Evolutionary conservation across 2,113 vertebrate species (phyloP).

Genomic region (Coreoperca whiteheadi): DNA sequence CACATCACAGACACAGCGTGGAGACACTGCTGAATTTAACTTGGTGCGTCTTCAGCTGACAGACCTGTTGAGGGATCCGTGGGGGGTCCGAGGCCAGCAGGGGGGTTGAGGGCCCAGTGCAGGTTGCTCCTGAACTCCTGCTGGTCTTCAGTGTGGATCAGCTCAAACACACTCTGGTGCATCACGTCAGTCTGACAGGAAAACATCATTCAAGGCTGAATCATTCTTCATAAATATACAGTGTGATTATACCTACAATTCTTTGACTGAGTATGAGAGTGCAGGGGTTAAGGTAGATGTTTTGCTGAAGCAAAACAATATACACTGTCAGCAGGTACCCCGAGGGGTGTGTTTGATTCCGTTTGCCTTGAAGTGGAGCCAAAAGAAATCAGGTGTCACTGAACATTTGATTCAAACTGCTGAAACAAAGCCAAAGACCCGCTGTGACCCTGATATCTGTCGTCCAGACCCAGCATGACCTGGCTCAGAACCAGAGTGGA

Average conservation of each 20-base stretch:
- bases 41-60: background rate
- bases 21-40: background rate
- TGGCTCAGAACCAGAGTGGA: constrained; percentile 33
- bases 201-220: background rate
- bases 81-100: background rate
- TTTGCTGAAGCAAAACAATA: background rate
- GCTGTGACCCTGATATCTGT: constrained; percentile 38
- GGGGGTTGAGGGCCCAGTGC: constrained; percentile 85
- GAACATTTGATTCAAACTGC: constrained; percentile 31
- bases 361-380: constrained; percentile 62
- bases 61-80: constrained; percentile 67
- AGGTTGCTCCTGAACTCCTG: constrained; percentile 87
- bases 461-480: constrained; percentile 29
- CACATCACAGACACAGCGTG: background rate
- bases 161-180: constrained; percentile 88
- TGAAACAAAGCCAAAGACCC: constrained; percentile 39
- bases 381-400: constrained; percentile 64
- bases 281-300: background rate
- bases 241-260: too few species aligned
- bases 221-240: background rate
- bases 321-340: constrained; percentile 15
- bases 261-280: background rate
- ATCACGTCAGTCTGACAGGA: constrained; percentile 86
- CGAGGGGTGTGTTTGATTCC: constrained; percentile 34
- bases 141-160: constrained; percentile 89